Evolutionary conservation across 2,113 vertebrate genomes (phyloP).

Genomic region (Fulica atra): DNA sequence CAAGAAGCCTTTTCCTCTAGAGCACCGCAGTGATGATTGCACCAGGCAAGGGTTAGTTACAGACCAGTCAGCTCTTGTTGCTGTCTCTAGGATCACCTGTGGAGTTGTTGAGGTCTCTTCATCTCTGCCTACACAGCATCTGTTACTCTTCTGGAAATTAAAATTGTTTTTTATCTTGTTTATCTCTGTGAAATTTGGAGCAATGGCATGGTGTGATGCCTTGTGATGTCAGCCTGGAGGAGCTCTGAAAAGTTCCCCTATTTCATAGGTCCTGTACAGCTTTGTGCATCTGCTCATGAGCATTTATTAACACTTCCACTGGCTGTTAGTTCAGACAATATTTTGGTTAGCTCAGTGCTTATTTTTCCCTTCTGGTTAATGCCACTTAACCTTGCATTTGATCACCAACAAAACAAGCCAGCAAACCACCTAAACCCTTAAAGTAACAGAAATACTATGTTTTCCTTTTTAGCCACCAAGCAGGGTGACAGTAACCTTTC

Average conservation of each 20-base stretch:
- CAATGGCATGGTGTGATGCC: neutral
- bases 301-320: neutral
- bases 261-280: neutral
- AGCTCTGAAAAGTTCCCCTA: neutral
- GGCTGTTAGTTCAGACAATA: neutral
- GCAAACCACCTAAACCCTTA: neutral
- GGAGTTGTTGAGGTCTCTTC: neutral
- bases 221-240: neutral
- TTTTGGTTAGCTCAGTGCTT: neutral
- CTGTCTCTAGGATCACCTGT: neutral
- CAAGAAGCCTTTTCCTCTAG: neutral
- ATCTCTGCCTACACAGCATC: neutral
- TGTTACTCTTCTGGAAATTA: neutral
- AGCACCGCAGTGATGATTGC: accelerated
- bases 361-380: neutral
- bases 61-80: neutral
- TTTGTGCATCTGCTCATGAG: neutral
- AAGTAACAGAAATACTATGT: neutral
- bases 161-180: neutral
- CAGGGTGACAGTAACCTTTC: neutral
- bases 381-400: neutral
- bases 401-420: neutral
- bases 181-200: neutral
- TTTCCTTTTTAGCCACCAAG: neutral
- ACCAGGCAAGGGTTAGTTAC: neutral